phyloP scores from a whole-genome alignment of 2,888 invertebrate species.

The Invenusta paracnida region DNA sequence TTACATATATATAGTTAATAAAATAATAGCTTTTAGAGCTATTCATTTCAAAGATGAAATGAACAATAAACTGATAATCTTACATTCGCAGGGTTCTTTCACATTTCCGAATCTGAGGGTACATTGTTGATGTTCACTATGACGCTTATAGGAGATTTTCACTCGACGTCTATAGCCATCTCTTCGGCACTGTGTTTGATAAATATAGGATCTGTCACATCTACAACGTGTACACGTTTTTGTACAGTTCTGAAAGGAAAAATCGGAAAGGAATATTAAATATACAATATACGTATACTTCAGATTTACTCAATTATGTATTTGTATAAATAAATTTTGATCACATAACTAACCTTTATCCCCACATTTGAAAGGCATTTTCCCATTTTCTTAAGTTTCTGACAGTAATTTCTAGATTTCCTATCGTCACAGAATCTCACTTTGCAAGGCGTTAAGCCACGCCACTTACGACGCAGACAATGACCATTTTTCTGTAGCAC shows the following conservation, averaged over 20 bases:
- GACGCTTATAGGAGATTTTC: neutral
- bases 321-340: neutral
- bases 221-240: constrained; percentile 34
- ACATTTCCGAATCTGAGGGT: neutral
- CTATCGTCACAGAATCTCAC: constrained; percentile 5
- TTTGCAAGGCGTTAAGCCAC: constrained; percentile 17
- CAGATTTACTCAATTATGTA: neutral
- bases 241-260: constrained; percentile 4
- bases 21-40: too few relatives aligned
- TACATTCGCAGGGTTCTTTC: constrained; percentile 31
- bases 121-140: constrained; percentile 27
- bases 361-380: neutral
- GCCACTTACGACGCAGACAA: constrained; percentile 30
- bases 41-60: too few relatives aligned
- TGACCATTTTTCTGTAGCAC: constrained; percentile 25
- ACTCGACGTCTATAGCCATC: neutral
- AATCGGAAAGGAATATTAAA: too few relatives aligned
- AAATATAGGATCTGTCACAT: constrained; percentile 20
- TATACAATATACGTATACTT: too few relatives aligned
- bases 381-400: constrained; percentile 9
- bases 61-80: too few relatives aligned
- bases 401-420: constrained; percentile 30
- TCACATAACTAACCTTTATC: neutral
- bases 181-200: constrained; percentile 24
- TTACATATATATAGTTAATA: neutral